Evolutionary conservation across 2,797 vertebrate species (phyloP), one percentile per base, ranked within the genome.

Genomic region (Champsocephalus esox): DNA sequence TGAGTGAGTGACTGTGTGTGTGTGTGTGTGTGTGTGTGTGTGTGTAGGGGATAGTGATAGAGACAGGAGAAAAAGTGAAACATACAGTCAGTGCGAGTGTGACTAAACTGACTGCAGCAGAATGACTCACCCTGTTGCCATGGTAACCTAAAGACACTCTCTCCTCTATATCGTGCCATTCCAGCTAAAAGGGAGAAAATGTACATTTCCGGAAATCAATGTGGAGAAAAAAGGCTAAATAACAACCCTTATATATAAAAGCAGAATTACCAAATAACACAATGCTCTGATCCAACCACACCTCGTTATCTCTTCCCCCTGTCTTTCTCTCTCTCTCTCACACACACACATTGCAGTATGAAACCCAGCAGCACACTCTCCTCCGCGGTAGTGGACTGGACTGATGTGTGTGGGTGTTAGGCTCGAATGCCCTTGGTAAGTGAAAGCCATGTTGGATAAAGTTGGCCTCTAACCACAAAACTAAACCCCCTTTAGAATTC

Each of bases 101-200:
- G 94, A 94, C 93, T 94, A 92, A 93, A 94, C 87, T 83, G 85
- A 95, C 93, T 95, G 93, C 93, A 91, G 94, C 90, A 95, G 93
- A 91, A 95, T 95, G 95, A 95, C 93, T 96, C 94, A 95, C 85
- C 84, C 89, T 85, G 94, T 95, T 95, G 88, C 94, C 69, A 94
- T 92, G 88, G 93, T 80, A 94, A 95, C 94, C 68, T 75, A 75
- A 87, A 92, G 91, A 91, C 91, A 93, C 77, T 38, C 87, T 85
- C 88, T 90, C 89, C 79, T 85, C 86, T 92, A 91, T 94, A 56
- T 57, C 93, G 87, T 91, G 86, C 48, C 58, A 87, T 92, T 94
- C 91, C 80, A 81, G 86, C 86, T 84, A 85, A 50, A 16, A 62
- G 67, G 68, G 52, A 58, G 66, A 71, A 73, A 77, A 90, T 66